These are phyloP conservation scores for Trematomus loennbergii DNA, from an alignment of 2,113 vertebrate genomes.

Conservation along the genomic window DNA sequence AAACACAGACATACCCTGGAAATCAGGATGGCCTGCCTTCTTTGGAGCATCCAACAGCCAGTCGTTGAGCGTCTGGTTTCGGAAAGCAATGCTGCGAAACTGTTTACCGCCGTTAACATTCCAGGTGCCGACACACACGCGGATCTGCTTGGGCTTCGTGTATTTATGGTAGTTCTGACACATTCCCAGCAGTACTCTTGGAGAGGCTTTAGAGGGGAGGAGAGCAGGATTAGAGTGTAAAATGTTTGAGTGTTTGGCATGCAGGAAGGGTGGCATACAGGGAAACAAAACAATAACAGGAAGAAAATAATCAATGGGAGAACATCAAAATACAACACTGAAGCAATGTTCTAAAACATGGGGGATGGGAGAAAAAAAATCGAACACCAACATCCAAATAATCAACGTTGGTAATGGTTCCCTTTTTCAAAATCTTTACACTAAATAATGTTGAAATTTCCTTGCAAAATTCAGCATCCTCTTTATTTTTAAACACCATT, in stretches of 20 bases:
- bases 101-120: slow-evolving; percentile 98
- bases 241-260: neutral
- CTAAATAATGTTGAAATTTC: neutral
- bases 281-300: neutral
- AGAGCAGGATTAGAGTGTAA: neutral
- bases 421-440: slow-evolving; percentile 8
- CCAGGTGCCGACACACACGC: slow-evolving; percentile 95
- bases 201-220: slow-evolving; percentile 86
- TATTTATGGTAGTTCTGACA: slow-evolving; percentile 96
- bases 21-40: slow-evolving; percentile 91
- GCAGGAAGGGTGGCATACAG: neutral
- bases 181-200: slow-evolving; percentile 94
- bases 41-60: slow-evolving; percentile 96
- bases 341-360: slow-evolving; percentile 37
- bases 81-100: slow-evolving; percentile 97
- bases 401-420: slow-evolving; percentile 61
- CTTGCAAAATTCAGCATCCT: neutral
- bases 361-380: neutral
- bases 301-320: slow-evolving; percentile 2
- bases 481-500: slow-evolving; percentile 5
- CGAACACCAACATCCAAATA: slow-evolving; percentile 43
- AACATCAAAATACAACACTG: slow-evolving; percentile 28
- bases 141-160: slow-evolving; percentile 91
- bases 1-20: slow-evolving; percentile 87
- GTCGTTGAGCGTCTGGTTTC: slow-evolving; percentile 97